Evolutionary conservation across 2,113 vertebrate species (phyloP).

Genomic region (Steatornis caripensis): DNA sequence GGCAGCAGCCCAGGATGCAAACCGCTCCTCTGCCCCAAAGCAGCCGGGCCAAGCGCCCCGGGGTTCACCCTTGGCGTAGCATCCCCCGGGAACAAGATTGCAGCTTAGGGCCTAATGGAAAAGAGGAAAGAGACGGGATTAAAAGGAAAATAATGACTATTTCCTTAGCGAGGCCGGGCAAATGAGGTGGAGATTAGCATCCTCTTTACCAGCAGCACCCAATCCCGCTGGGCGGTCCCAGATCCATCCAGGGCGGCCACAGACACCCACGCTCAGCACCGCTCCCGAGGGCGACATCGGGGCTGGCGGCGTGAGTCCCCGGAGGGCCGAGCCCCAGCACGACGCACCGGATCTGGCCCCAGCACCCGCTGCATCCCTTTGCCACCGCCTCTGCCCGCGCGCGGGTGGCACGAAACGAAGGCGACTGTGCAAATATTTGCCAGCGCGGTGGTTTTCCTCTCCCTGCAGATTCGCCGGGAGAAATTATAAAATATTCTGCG

Average conservation of each 20-base stretch:
- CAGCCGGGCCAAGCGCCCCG: not conserved
- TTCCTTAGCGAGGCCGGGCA: not conserved
- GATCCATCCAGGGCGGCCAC: not conserved
- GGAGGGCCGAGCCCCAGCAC: fast-evolving
- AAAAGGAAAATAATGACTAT: constrained; percentile 26
- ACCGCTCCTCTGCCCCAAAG: not conserved
- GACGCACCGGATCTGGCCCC: not conserved
- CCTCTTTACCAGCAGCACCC: not conserved
- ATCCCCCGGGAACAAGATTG: not conserved
- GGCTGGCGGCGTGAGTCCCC: not conserved
- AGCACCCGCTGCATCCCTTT: not conserved
- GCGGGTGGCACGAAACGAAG: fast-evolving
- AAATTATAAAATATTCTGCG: not conserved
- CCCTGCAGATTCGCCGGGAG: not conserved
- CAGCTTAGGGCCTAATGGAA: not conserved
- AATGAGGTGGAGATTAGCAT: constrained; percentile 16
- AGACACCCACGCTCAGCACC: fast-evolving
- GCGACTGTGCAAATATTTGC: not conserved
- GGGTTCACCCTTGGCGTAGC: not conserved
- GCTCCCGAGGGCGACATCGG: fast-evolving
- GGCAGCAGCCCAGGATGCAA: not conserved
- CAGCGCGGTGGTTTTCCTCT: not conserved
- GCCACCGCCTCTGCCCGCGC: fast-evolving
- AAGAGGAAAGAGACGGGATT: constrained; percentile 28
- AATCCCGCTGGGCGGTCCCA: not conserved